phyloP scores from a whole-genome alignment of 2,113 vertebrate genomes.

The Aramus guarauna region DNA sequence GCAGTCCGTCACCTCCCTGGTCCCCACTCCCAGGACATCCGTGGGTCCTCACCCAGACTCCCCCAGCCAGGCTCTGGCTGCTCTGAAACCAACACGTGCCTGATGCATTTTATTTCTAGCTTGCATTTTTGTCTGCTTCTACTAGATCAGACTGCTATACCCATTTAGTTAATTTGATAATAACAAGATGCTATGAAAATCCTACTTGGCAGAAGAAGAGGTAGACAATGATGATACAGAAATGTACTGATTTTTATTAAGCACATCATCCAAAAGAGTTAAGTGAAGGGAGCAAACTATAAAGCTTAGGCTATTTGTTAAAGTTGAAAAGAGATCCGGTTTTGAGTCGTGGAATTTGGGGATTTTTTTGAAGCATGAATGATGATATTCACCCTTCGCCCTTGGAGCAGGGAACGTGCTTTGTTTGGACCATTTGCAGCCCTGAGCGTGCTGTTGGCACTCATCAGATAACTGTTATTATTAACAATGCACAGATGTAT shows the following conservation, averaged over 20 bases:
- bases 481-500: constrained; percentile 27
- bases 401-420: not conserved
- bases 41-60: not conserved
- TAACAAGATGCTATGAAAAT: not conserved
- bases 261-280: not conserved
- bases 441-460: not conserved
- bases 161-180: not conserved
- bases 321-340: not conserved
- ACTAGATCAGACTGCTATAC: not conserved
- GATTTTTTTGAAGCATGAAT: not conserved
- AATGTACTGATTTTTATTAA: not conserved
- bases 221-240: not conserved
- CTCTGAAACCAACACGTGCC: not conserved
- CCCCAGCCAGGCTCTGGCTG: not conserved
- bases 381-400: not conserved
- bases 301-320: not conserved
- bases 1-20: not conserved
- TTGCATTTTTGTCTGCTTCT: not conserved
- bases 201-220: not conserved
- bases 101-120: not conserved
- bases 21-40: not conserved
- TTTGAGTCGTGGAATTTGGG: not conserved
- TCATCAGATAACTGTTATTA: constrained; percentile 1
- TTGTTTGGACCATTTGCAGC: not conserved
- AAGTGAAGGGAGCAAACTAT: not conserved